A percentile compares a stretch with the other conserved stretches of the same genome.
These are phyloP conservation scores for Prietella phreatophila DNA, from an alignment of 2,113 vertebrate genomes.

Conservation along the genomic window DNA sequence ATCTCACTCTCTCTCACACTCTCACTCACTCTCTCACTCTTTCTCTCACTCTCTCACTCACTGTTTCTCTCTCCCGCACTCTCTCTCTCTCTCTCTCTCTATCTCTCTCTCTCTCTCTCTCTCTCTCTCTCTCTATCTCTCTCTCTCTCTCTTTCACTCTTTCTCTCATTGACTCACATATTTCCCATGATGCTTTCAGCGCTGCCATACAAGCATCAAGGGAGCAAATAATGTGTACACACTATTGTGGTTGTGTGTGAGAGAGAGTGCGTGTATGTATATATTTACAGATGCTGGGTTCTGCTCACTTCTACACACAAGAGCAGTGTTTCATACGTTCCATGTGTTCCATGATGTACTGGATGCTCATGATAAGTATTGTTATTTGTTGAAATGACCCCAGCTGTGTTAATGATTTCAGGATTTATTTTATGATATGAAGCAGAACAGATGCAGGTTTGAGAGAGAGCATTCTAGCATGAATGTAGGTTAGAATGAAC, in stretches of 20 bases:
- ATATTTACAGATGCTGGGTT: neutral
- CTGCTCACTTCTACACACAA: constrained; percentile 15
- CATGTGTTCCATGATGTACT: neutral
- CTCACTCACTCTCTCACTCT: too few species aligned
- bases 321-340: constrained; percentile 10
- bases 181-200: constrained; percentile 52
- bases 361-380: neutral
- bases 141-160: neutral
- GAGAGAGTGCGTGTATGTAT: neutral
- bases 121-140: neutral
- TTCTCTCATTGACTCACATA: constrained; percentile 22
- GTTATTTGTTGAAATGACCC: neutral
- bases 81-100: neutral
- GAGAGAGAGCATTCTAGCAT: neutral
- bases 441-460: neutral
- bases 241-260: constrained; percentile 11
- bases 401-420: neutral
- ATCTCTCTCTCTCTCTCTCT: too few species aligned
- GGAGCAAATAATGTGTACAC: constrained; percentile 25
- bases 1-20: too few species aligned
- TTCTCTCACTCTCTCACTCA: neutral
- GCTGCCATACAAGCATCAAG: constrained; percentile 17
- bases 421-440: neutral
- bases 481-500: neutral
- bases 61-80: neutral